Evolutionary conservation across 2,888 invertebrate species (phyloP).

Genomic region (Ramazzottius varieornatus): DNA sequence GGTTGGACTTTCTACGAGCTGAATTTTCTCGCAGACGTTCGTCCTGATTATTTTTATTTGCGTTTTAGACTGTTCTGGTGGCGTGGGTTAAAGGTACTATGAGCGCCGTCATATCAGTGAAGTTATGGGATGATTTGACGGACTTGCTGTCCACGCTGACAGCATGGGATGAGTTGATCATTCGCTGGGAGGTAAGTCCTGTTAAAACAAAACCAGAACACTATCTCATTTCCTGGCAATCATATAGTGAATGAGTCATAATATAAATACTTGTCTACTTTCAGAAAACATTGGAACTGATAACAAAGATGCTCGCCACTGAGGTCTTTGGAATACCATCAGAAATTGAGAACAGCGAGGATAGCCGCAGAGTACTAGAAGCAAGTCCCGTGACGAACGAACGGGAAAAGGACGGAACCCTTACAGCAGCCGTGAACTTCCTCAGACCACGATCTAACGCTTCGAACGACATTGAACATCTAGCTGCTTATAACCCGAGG

Average conservation of each 20-base stretch:
- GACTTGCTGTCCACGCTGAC: neutral
- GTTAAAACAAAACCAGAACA: too few species aligned
- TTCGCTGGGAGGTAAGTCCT: neutral
- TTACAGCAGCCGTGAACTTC: neutral
- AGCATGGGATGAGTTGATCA: neutral
- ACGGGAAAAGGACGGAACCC: neutral
- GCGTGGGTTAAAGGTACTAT: neutral
- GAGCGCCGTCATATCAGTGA: neutral
- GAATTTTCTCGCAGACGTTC: neutral
- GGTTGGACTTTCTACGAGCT: neutral
- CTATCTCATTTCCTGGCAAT: neutral
- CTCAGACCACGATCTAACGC: neutral
- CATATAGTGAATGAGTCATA: neutral
- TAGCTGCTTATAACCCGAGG: neutral
- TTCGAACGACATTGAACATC: neutral
- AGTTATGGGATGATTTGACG: neutral
- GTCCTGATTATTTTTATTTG: neutral
- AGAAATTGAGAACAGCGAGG: neutral
- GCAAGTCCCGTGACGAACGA: neutral
- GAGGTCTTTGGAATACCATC: neutral
- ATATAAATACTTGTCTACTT: neutral
- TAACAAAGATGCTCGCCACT: neutral
- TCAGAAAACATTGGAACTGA: neutral
- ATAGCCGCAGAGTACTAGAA: neutral
- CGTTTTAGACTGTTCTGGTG: neutral